Evolutionary conservation across 2,888 invertebrate species (phyloP).

Genomic region (Mesorhabditis spiculigera): DNA sequence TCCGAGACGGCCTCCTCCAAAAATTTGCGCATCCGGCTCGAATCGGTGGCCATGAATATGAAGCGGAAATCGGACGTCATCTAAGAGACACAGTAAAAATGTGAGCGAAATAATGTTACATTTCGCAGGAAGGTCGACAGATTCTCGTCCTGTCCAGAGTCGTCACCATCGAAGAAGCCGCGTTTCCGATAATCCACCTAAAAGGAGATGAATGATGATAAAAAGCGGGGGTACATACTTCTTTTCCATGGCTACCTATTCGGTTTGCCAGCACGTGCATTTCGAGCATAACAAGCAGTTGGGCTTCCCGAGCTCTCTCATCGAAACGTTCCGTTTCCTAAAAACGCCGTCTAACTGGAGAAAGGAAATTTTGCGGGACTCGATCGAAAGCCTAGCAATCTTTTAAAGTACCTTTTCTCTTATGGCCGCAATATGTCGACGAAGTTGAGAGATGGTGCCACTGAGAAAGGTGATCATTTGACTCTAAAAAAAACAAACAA

Average conservation of each 20-base stretch:
- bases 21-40: background rate
- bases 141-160: too few relatives aligned
- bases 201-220: too few relatives aligned
- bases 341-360: background rate
- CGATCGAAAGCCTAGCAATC: background rate
- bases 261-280: background rate
- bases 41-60: background rate
- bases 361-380: background rate
- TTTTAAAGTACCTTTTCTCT: background rate
- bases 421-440: background rate
- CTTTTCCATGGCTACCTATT: background rate
- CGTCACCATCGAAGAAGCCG: too few relatives aligned
- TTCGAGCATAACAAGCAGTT: conserved; percentile 3
- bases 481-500: background rate
- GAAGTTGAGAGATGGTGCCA: background rate
- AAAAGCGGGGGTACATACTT: background rate
- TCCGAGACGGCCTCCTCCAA: background rate
- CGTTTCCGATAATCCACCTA: too few relatives aligned
- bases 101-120: too few relatives aligned
- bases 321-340: too few relatives aligned
- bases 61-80: conserved; percentile 1
- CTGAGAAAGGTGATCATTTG: background rate
- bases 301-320: background rate
- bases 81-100: background rate
- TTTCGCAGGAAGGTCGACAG: too few relatives aligned